Base-by-base conservation (phyloP, 2,113 vertebrate genomes). In the Pungitius pungitius region DNA sequence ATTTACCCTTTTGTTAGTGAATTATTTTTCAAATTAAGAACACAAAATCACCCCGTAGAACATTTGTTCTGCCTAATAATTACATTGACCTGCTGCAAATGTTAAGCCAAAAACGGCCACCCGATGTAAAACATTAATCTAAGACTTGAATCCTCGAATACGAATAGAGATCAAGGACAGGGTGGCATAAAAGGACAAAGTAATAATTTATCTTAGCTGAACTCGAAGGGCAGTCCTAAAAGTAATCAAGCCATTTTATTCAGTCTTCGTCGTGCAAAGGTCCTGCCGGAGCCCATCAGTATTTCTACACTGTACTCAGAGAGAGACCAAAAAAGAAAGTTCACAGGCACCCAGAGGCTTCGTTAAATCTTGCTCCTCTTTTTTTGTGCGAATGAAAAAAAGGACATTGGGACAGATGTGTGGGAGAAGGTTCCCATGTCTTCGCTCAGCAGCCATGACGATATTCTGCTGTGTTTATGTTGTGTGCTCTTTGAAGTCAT, bases 331-430 rank as follows among this genome's bases (percentile, higher is more conserved):
- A 67, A 70, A 60, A 79, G 58, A 80, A 76, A 63, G 69, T 77
- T 77, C 51, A 76, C 7, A 52, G 70, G 85, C 73, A 83, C 43
- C 69, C 56, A 18, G 70, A 85, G 80, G 87, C 82, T 81, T 85
- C 73, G 85, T 85, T 81, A 88, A 78, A 82, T 69, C 40, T 52
- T 68, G 43, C 62, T 58, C 55, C 65, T 65, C 66, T 64, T 80
- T 60, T 76, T 43, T 67, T 40, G 35, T 52, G 62, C 77, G 55
- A 83, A 72, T 74, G 35, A 82, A 52, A 66, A 73, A 70, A 35
- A 35, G 33, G 33, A 35, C 33, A 6, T 69, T 8, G 70, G 68
- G 69, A 69, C 57, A 18, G 43, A 10, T 1, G 27, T 40, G 72
- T n/a, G 11, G 27, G 55, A 49, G 37, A 70, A 1, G 70, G 20